Conservation (phyloP, 2,797 vertebrate genomes). For the Apodemus agrarius region DNA sequence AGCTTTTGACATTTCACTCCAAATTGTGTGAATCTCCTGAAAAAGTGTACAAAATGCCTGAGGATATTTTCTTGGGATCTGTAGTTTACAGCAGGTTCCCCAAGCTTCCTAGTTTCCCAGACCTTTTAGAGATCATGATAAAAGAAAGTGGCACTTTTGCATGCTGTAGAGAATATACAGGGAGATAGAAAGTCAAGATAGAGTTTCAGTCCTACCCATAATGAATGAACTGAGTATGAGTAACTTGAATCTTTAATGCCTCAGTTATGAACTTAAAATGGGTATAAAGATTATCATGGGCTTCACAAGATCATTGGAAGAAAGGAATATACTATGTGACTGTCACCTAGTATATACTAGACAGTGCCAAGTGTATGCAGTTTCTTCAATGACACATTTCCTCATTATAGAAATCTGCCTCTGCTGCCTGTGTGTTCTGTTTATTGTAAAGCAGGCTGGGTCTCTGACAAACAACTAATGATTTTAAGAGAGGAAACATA, state of each 20-base stretch:
- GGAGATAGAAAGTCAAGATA: not conserved
- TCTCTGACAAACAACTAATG: not conserved
- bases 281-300: not conserved
- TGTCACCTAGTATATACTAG: not conserved
- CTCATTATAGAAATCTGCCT: not conserved
- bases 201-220: not conserved
- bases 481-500: not conserved
- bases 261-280: constrained; percentile 25
- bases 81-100: not conserved
- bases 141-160: not conserved
- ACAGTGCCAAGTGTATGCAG: not conserved
- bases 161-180: not conserved
- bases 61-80: not conserved
- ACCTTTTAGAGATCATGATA: not conserved
- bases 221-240: not conserved
- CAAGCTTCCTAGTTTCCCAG: not conserved
- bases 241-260: not conserved
- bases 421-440: not conserved
- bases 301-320: not conserved
- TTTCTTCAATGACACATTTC: not conserved
- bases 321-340: not conserved
- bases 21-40: not conserved
- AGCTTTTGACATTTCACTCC: not conserved
- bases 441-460: not conserved
- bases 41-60: not conserved